These are phyloP conservation scores for Palythoa grandiflora DNA, from an alignment of 92 coral and sea anemone genomes.

Conservation along the genomic window DNA sequence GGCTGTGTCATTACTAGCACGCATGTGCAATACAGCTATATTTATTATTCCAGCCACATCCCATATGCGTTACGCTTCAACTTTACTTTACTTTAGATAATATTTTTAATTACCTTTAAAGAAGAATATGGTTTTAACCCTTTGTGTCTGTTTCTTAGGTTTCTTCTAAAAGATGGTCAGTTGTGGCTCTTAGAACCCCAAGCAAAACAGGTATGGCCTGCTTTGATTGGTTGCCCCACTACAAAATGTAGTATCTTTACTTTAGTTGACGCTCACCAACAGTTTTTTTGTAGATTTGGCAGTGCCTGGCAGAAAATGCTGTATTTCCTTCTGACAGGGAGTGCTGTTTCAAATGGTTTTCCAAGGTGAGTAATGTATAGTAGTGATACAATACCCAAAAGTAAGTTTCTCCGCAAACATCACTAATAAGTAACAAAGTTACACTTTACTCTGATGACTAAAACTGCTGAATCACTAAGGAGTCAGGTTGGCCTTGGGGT, in stretches of 20 bases:
- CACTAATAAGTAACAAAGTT: background rate
- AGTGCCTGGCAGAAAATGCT: constrained; percentile 95
- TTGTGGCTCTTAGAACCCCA: constrained; percentile 96
- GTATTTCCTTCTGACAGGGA: constrained; percentile 94
- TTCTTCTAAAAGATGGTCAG: constrained; percentile 98
- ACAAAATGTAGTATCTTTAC: background rate
- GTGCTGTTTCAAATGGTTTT: constrained; percentile 98
- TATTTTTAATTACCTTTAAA: too few relatives aligned
- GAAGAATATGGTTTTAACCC: background rate
- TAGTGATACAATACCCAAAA: background rate
- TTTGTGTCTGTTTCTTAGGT: constrained; percentile 55
- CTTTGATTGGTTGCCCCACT: background rate
- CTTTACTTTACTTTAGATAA: too few relatives aligned
- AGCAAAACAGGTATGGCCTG: constrained; percentile 88
- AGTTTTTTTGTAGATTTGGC: constrained; percentile 82
- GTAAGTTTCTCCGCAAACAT: too few relatives aligned
- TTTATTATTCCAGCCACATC: too few relatives aligned
- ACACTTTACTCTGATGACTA: background rate
- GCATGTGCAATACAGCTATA: too few relatives aligned
- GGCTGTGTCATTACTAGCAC: too few relatives aligned
- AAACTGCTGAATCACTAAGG: too few relatives aligned
- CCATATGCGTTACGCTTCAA: too few relatives aligned
- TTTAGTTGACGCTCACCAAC: background rate
- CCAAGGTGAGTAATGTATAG: constrained; percentile 74
- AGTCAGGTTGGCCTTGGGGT: too few relatives aligned